Percentiles rank a stretch among this genome's conserved stretches.
Evolutionary conservation across 2,797 vertebrate genomes (phyloP).

Genomic region (Synaphobranchus kaupii): DNA sequence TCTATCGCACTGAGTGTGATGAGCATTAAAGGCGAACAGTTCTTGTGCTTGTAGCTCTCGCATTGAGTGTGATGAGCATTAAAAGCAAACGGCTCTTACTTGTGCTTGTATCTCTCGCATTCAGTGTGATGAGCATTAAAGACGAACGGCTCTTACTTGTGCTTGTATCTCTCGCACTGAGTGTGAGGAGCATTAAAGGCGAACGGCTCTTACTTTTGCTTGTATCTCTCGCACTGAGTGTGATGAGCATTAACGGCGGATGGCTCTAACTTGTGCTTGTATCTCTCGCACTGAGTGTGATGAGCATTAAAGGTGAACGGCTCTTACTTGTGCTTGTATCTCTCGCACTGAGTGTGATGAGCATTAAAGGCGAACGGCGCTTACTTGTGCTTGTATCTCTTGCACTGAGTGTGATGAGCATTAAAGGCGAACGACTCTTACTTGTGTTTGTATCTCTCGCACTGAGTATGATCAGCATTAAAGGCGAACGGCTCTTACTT

Average conservation of each 20-base stretch:
- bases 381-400: conserved; percentile 88
- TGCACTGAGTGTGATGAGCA: conserved; percentile 69
- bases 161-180: conserved; percentile 88
- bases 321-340: conserved; percentile 85
- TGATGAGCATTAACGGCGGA: background rate
- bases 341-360: conserved; percentile 78
- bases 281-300: conserved; percentile 84
- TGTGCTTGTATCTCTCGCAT: conserved; percentile 89
- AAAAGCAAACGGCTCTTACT: conserved; percentile 62
- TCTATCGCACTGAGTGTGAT: conserved; percentile 82
- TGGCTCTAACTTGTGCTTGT: conserved; percentile 81
- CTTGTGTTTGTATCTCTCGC: conserved; percentile 89
- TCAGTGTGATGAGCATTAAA: no score
- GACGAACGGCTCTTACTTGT: conserved; percentile 71
- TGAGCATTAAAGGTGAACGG: background rate
- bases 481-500: conserved; percentile 67
- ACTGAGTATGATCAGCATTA: conserved; percentile 48
- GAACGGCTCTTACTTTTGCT: conserved; percentile 76
- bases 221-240: conserved; percentile 89
- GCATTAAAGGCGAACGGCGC: conserved; percentile 22
- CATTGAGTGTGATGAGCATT: conserved; percentile 60
- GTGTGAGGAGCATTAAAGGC: no score
- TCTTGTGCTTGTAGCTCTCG: conserved; percentile 88
- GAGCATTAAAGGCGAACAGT: background rate
- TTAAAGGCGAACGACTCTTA: conserved; percentile 49